Evolutionary conservation across 1,140 invertebrate genomes (phyloP).

Genomic region (Dysdera silvatica): DNA sequence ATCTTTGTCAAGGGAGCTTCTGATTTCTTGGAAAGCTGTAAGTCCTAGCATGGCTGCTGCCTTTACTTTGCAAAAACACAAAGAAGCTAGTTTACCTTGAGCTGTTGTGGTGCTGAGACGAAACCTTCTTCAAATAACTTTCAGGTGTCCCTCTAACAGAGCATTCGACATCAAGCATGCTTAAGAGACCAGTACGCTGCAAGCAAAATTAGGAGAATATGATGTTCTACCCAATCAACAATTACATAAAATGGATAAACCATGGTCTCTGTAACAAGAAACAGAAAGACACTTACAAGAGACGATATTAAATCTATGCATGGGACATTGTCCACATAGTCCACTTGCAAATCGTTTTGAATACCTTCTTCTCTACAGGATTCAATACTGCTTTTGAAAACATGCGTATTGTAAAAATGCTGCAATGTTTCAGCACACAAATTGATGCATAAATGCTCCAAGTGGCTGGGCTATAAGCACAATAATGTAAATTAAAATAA

Average conservation of each 20-base stretch:
- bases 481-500: not conserved
- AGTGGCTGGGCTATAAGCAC: slow-evolving; percentile 59
- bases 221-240: too few species aligned
- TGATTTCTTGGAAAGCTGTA: too few species aligned
- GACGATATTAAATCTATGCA: slow-evolving; percentile 92
- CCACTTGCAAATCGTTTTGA: slow-evolving; percentile 78
- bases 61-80: too few species aligned
- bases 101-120: slow-evolving; percentile 72
- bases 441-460: slow-evolving; percentile 91
- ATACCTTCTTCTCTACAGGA: slow-evolving; percentile 89
- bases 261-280: too few species aligned
- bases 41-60: too few species aligned
- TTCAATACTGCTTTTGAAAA: slow-evolving; percentile 89
- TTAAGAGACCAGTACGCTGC: slow-evolving; percentile 74
- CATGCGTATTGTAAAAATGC: slow-evolving; percentile 93
- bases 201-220: slow-evolving; percentile 26
- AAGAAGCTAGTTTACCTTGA: slow-evolving; percentile 41
- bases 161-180: slow-evolving; percentile 88
- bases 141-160: slow-evolving; percentile 76
- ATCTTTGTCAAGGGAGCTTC: not conserved
- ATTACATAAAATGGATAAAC: too few species aligned
- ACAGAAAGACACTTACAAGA: slow-evolving; percentile 52
- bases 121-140: slow-evolving; percentile 77
- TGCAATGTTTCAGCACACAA: slow-evolving; percentile 94
- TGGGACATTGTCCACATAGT: slow-evolving; percentile 91